Evolutionary conservation across 2,113 vertebrate genomes (phyloP), one percentile per base, ranked within the genome.

Genomic region (Alectura lathami): DNA sequence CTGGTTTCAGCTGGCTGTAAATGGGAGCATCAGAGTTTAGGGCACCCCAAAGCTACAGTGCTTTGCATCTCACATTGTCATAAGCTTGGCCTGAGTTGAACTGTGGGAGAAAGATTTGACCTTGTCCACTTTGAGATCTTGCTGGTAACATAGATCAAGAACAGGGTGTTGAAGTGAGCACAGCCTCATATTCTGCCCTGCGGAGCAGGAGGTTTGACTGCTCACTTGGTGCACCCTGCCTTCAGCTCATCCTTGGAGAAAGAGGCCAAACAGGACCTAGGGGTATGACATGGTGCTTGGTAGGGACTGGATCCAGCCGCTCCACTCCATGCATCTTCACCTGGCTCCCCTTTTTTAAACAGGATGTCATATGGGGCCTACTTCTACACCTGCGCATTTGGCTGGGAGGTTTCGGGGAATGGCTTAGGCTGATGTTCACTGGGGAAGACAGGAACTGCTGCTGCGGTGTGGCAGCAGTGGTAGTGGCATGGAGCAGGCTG

Each of bases 1-100:
- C 16, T 0, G 0, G 29, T 21, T 22, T n/a, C 34, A n/a, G 7
- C 21, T 93, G 32, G 14, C 20, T 74, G 38, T 45, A 38, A 83
- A 80, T 12, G 21, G 6, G 29, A 29, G 48, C 29, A 64, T 83
- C 80, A 81, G 51, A 9, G 5, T 42, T 50, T 60, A 75, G 34
- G 38, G 11, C 24, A 63, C 13, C 23, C 23, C 3, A 1, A 63
- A 90, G 38, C 29, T 40, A 3, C 0, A 2, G 20, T 18, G 9
- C 50, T 45, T 29, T 53, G 12, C 29, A 43, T 42, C 45, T 80
- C 17, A 34, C 14, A 16, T 67, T 53, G 4, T 18, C 6, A 0
- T 27, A 74, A 81, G 11, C 47, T 68, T 68, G 78, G 6, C 23
- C 66, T 38, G n/a, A 80, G 5, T 3, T 60, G 72, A 88, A 57